Base-by-base conservation (phyloP, 2,797 vertebrate genomes). In the Varecia variegata region DNA sequence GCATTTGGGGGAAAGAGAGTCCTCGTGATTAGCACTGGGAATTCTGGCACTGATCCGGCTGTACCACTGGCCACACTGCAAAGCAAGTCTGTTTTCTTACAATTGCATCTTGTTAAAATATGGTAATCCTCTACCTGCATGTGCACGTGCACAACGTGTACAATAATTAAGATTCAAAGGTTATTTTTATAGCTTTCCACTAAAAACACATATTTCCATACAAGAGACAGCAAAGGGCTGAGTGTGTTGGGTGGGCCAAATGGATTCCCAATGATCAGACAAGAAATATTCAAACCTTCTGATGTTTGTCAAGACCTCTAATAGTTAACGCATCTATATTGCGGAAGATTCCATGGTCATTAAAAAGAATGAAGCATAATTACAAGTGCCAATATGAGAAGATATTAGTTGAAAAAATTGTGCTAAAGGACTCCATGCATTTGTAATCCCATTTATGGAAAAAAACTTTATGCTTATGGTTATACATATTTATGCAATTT, bases 1-100 rank as follows among this genome's bases (percentile, higher is more conserved):
- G 94, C 87, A 76, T 99, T 97, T 97, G 94, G 65, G 21, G 98
- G 99, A 74, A 99, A 99, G 97, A 99, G 97, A 88, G 99, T 99
- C n/a, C 79, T 99, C 68, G 98, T 99, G 87, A 93, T 99, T 0
- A 99, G 99, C 30, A 98, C 99, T 0, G 99, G 99, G n/a, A 99
- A 99, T 90, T 99, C 99, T 1, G 99, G 98, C 14, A 98, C 98
- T 2, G 99, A 99, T 96, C 98, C 99, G 58, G 98, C 99, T 0
- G 99, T 98, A 88, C 99, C 99, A 96, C 98, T 99, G 38, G 99
- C 90, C 98, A 99, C 93, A 96, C 67, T 8, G 98, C 99, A 93
- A 74, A 98, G 77, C 98, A 99, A 98, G 99, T 99, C 71, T 97
- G 86, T 5, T 1, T 76, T 47, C 84, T 6, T 30, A n/a, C 3